Base-by-base conservation (phyloP, 2,888 invertebrate genomes). In the Bembecia ichneumoniformis region DNA sequence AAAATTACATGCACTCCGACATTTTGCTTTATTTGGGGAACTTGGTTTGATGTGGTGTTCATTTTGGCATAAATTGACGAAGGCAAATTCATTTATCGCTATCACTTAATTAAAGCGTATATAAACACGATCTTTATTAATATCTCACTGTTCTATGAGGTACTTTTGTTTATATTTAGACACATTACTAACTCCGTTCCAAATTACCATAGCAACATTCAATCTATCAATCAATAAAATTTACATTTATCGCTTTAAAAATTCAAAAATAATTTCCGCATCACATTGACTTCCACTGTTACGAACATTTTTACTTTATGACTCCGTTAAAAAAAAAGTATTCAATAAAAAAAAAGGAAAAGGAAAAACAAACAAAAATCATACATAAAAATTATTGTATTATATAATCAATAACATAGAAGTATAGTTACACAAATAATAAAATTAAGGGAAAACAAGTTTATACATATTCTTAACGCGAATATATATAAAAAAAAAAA, bases 311-410 rank as follows among this genome's bases (percentile, higher is more conserved):
- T 28, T 1, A 9, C 2, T 28, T 28, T 9, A 9, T 20, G 20
- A 28, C 28, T 28, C 9, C 2, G 20, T 20, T 20, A 20, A 20
- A 20, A 20, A 4, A 20, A 7, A 20, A 1, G 20, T 20, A 7
- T 20, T 20, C 20, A 20, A 20, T 20, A 20, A 20, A 28, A 28
- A 28, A 28, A 61, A 64, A 64, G 58, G 58, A 68, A 69, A 66
- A 62, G 64, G 65, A 66, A 71, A 73, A 61, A 62, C 60, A 80
- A 80, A 77, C 71, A 76, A 82, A 83, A 74, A 75, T 68, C 79
- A 82, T 87, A 87, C 86, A 86, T 87, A 86, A 84, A 84, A 86
- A 84, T 83, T 80, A 86, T 72, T 87, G 86, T 86, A 87, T 84
- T 87, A 82, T 87, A 86, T 86, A 73, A 79, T 84, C 83, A 82